These are phyloP conservation scores for Drosophila arizonae DNA, from an alignment of 1,140 invertebrate genomes.

Conservation along the genomic window DNA sequence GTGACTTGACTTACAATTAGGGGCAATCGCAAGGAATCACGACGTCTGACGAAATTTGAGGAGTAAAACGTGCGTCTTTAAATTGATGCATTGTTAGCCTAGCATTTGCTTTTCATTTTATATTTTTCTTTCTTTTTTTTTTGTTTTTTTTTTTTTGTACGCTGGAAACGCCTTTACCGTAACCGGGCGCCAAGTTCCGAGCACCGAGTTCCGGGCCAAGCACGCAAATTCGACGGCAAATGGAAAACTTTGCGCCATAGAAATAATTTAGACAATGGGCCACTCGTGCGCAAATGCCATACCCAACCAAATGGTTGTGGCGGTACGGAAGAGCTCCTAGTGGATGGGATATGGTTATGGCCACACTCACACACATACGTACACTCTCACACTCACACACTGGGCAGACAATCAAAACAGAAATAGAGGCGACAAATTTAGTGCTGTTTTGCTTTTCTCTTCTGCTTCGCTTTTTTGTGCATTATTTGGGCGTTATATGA, in stretches of 20 bases:
- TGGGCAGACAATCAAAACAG: slow-evolving; percentile 19
- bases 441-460: slow-evolving; percentile 38
- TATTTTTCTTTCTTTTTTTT: not conserved
- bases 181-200: slow-evolving; percentile 13
- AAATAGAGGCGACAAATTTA: slow-evolving; percentile 66
- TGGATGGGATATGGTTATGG: slow-evolving; percentile 28
- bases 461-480: slow-evolving; percentile 8
- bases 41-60: slow-evolving; percentile 42
- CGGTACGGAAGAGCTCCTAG: slow-evolving; percentile 20
- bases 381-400: slow-evolving; percentile 23
- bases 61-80: slow-evolving; percentile 51
- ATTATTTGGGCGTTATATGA: slow-evolving; percentile 19
- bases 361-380: slow-evolving; percentile 1
- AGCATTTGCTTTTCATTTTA: slow-evolving; percentile 11
- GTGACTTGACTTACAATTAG: slow-evolving; percentile 73
- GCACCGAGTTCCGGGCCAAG: slow-evolving; percentile 25
- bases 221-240: slow-evolving; percentile 67
- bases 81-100: slow-evolving; percentile 73
- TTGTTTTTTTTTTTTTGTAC: not conserved
- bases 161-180: slow-evolving; percentile 14
- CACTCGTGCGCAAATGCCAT: slow-evolving; percentile 77
- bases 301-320: slow-evolving; percentile 39
- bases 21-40: slow-evolving; percentile 68
- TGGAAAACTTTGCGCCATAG: slow-evolving; percentile 60
- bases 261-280: slow-evolving; percentile 78